Conservation (phyloP, 2,888 invertebrate genomes). For the Calliopum simillimum region DNA sequence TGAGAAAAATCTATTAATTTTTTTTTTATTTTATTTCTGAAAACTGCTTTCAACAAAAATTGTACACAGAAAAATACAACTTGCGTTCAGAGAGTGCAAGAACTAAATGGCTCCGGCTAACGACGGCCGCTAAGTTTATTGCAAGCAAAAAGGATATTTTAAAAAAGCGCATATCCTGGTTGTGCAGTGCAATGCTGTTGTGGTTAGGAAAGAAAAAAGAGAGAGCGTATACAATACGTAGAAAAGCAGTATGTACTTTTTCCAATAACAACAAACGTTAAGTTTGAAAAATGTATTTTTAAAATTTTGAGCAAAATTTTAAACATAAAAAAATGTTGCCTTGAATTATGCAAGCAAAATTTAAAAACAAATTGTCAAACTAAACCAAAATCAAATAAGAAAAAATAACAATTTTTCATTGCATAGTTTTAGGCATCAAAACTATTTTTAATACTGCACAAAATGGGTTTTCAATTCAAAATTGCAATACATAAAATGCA, state of each 20-base stretch:
- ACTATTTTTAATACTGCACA: no score
- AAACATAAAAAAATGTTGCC: not conserved
- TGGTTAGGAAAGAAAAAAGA: not conserved
- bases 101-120: slow-evolving; percentile 67
- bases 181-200: not conserved
- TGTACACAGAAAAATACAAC: slow-evolving; percentile 65
- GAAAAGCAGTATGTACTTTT: not conserved
- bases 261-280: slow-evolving; percentile 2
- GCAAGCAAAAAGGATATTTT: slow-evolving; percentile 27
- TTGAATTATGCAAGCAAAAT: not conserved
- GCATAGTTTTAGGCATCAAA: no score
- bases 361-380: not conserved
- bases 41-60: slow-evolving; percentile 42
- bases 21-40: slow-evolving; percentile 24
- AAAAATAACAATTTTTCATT: not conserved
- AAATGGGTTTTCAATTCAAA: no score
- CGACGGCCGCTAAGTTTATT: slow-evolving; percentile 55
- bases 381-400: no score
- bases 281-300: not conserved
- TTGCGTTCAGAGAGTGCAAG: slow-evolving; percentile 68
- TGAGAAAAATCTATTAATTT: slow-evolving; percentile 32
- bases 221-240: no score
- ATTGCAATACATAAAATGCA: not conserved
- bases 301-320: not conserved
- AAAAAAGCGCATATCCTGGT: slow-evolving; percentile 26